Evolutionary conservation across 2,113 vertebrate species (phyloP).

Genomic region (Nycticebus coucang): DNA sequence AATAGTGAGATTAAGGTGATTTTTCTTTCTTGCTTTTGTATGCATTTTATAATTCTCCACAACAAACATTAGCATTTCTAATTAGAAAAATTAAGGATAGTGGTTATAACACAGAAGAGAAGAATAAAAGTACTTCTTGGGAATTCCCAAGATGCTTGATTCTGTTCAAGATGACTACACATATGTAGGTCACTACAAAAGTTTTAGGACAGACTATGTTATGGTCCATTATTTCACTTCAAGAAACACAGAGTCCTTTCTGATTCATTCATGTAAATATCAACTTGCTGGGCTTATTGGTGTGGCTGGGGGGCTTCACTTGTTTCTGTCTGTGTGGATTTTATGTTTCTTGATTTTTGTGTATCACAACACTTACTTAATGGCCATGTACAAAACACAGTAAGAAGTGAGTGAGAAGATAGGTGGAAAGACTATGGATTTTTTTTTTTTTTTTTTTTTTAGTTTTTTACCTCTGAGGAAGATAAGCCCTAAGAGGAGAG

Average conservation of each 20-base stretch:
- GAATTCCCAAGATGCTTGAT: not conserved
- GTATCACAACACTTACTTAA: too few species aligned
- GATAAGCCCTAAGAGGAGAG: not conserved
- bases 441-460: not conserved
- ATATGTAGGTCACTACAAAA: too few species aligned
- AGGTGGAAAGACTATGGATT: not conserved
- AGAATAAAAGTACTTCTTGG: not conserved
- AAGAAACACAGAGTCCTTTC: too few species aligned
- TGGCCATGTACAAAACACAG: not conserved
- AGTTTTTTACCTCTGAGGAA: not conserved
- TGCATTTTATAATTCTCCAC: not conserved
- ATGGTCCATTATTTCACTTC: too few species aligned
- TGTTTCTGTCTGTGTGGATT: too few species aligned
- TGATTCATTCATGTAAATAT: too few species aligned
- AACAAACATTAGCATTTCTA: not conserved
- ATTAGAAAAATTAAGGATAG: not conserved
- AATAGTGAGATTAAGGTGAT: not conserved
- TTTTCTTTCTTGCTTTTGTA: conserved; percentile 20
- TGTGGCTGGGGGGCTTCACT: too few species aligned
- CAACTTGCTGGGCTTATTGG: too few species aligned
- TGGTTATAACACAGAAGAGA: not conserved
- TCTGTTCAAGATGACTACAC: not conserved
- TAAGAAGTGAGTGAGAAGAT: not conserved
- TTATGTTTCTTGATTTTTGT: too few species aligned
- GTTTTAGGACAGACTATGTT: too few species aligned